Percentiles rank a stretch among this genome's conserved stretches.
Conservation (phyloP, 1,140 invertebrate genomes). For the Saccostrea cuccullata region DNA sequence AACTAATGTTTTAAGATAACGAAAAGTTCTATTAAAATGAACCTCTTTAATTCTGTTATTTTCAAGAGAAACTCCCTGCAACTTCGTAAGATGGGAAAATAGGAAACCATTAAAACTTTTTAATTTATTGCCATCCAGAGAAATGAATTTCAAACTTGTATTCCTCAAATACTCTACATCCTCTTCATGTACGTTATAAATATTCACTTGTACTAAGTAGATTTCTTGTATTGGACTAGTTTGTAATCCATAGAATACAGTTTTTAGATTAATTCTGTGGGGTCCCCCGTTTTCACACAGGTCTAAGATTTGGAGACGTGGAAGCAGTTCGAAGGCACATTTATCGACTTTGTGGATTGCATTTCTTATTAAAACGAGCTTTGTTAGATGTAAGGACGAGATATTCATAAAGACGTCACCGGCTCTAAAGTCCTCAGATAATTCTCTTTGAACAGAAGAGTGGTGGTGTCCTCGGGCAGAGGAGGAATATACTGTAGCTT, state of each 20-base stretch:
- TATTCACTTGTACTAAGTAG: neutral
- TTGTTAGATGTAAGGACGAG: neutral
- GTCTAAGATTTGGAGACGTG: neutral
- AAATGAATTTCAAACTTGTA: neutral
- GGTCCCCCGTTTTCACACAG: neutral
- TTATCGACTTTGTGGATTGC: neutral
- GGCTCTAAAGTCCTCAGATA: neutral
- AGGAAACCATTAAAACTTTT: neutral
- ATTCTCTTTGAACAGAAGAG: neutral
- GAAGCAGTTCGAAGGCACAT: neutral
- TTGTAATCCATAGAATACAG: neutral
- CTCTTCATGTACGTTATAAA: neutral
- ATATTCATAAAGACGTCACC: neutral
- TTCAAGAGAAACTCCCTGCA: neutral
- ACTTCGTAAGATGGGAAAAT: neutral
- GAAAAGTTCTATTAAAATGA: neutral
- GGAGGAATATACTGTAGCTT: neutral
- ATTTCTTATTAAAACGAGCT: neutral
- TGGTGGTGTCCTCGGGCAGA: neutral
- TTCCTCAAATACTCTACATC: neutral
- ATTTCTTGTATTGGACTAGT: neutral
- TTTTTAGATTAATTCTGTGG: neutral
- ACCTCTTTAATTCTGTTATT: neutral
- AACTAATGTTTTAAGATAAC: neutral
- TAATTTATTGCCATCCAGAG: neutral